Evolutionary conservation across 2,888 invertebrate genomes (phyloP).

Genomic region (Acanthosepion esculentum): DNA sequence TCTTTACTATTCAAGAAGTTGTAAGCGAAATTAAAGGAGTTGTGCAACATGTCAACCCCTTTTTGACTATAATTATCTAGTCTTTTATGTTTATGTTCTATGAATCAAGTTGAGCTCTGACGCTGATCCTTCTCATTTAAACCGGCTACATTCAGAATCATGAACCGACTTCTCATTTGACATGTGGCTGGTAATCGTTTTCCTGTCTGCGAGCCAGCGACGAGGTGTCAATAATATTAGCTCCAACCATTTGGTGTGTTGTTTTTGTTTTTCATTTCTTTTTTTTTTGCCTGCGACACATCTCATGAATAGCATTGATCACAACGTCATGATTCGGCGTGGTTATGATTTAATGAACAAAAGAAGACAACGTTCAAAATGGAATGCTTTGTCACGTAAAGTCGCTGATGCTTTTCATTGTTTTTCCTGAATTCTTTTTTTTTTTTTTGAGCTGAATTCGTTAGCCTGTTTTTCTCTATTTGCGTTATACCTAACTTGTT

Average conservation of each 20-base stretch:
- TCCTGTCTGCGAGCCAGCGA: not conserved
- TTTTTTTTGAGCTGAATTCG: too few species aligned
- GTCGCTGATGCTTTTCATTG: not conserved
- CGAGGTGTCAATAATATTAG: not conserved
- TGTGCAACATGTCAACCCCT: not conserved
- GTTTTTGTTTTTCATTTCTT: too few species aligned
- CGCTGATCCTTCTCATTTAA: not conserved
- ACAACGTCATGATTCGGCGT: not conserved
- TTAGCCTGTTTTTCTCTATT: too few species aligned
- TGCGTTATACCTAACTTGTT: too few species aligned
- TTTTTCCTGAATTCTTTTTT: too few species aligned
- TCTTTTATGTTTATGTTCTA: not conserved
- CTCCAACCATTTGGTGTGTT: not conserved
- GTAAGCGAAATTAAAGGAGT: too few species aligned
- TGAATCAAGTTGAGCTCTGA: not conserved
- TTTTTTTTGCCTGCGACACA: not conserved
- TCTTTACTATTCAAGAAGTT: too few species aligned
- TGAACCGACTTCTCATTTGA: not conserved
- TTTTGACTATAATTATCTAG: too few species aligned
- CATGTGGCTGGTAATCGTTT: not conserved
- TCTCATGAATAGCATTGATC: conserved; percentile 33
- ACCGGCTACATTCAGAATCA: not conserved
- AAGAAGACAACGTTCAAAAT: not conserved
- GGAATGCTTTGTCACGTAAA: not conserved
- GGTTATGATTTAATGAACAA: not conserved